These are phyloP conservation scores for Ormyrus rosae DNA, from an alignment of 2,888 invertebrate genomes.

Conservation along the genomic window DNA sequence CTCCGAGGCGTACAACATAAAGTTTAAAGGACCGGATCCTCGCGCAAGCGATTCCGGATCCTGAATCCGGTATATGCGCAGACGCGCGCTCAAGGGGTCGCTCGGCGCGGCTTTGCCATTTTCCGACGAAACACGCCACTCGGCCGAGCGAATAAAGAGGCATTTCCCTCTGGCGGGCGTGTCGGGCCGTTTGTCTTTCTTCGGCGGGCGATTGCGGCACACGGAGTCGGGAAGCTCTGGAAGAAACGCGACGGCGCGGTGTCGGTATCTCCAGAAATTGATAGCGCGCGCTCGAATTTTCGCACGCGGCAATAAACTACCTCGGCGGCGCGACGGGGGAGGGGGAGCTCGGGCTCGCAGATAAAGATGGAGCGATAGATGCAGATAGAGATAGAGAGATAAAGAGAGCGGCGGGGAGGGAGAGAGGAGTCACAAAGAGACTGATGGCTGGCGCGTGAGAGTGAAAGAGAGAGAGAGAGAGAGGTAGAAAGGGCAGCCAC, in stretches of 20 bases:
- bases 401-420: slow-evolving; percentile 31
- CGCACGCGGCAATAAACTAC: slow-evolving; percentile 70
- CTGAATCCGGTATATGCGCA: slow-evolving; percentile 58
- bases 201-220: no score
- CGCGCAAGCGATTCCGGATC: slow-evolving; percentile 48
- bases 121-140: no score
- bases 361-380: slow-evolving; percentile 51
- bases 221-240: no score
- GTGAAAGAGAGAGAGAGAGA: slow-evolving; percentile 53
- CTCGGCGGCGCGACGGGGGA: slow-evolving; percentile 9
- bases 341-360: background rate
- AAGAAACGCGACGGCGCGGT: background rate
- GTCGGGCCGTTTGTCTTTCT: no score
- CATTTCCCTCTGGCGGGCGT: no score
- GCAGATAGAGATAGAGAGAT: slow-evolving; percentile 39
- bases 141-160: no score
- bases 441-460: slow-evolving; percentile 50
- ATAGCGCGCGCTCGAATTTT: slow-evolving; percentile 68
- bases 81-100: slow-evolving; percentile 11
- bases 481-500: slow-evolving; percentile 69
- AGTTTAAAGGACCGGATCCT: slow-evolving; percentile 56
- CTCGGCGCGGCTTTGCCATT: background rate
- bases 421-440: slow-evolving; percentile 47
- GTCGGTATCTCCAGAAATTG: slow-evolving; percentile 61
- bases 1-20: slow-evolving; percentile 42